phyloP scores from a whole-genome alignment of 2,888 invertebrate genomes.

The Chorisops tibialis region DNA sequence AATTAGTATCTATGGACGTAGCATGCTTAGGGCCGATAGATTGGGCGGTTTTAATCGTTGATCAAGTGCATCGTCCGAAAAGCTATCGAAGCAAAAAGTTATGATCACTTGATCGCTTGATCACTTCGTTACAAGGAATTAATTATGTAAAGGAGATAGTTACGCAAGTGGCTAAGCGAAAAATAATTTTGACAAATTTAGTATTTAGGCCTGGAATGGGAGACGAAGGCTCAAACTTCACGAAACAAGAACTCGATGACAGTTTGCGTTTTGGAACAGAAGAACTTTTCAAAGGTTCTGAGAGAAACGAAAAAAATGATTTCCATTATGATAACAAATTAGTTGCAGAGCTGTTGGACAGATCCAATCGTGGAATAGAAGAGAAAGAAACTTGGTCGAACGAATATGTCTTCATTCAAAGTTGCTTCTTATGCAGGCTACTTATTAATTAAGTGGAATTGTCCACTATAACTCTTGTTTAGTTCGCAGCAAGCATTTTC shows the following conservation, averaged over 20 bases:
- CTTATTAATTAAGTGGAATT: too few relatives aligned
- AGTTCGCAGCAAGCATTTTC: too few relatives aligned
- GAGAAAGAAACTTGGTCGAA: conserved; percentile 98
- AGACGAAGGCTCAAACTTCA: conserved; percentile 91
- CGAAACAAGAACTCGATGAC: too few relatives aligned
- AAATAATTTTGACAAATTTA: conserved; percentile 98
- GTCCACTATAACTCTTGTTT: too few relatives aligned
- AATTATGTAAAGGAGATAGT: conserved; percentile 98
- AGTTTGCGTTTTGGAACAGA: too few relatives aligned
- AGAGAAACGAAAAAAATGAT: conserved; percentile 78
- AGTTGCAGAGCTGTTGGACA: conserved; percentile 86
- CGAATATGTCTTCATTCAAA: conserved; percentile 97
- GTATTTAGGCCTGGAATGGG: conserved; percentile 96
- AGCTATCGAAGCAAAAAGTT: conserved; percentile 99
- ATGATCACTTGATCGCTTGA: conserved; percentile 86
- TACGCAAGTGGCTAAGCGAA: too few relatives aligned
- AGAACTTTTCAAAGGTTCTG: conserved; percentile 97
- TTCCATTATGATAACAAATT: conserved; percentile 97
- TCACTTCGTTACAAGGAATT: conserved; percentile 97
- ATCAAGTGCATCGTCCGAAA: conserved; percentile 98
- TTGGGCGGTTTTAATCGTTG: conserved; percentile 98
- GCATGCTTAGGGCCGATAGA: conserved; percentile 96
- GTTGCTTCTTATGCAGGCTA: conserved; percentile 93
- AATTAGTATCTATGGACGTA: conserved; percentile 93
- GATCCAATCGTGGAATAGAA: too few relatives aligned